Percentiles rank a stretch among this genome's conserved stretches.
Evolutionary conservation across 53 echinoderm and acorn worm genomes (phyloP).

Genomic region (Zoroaster sp.): DNA sequence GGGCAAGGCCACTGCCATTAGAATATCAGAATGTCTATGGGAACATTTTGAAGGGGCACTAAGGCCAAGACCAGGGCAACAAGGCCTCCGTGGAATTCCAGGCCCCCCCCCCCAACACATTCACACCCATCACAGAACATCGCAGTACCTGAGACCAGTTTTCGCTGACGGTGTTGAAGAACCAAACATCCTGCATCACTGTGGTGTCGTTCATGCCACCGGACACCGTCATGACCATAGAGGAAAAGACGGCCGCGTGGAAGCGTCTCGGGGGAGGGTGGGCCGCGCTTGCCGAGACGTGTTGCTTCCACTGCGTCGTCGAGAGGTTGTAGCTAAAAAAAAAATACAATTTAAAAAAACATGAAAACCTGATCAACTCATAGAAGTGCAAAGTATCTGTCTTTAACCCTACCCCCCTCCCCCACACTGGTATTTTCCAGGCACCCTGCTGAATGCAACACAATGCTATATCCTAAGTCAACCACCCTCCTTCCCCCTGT

Average conservation of each 20-base stretch:
- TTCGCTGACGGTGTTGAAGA: constrained; percentile 30
- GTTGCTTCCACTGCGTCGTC: constrained; percentile 58
- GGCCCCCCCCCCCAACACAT: no score
- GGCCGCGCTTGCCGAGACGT: constrained; percentile 10
- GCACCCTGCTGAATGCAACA: no score
- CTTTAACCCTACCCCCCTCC: not conserved
- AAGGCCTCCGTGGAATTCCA: no score
- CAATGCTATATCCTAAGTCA: no score
- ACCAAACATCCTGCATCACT: constrained; percentile 80
- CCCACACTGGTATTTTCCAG: no score
- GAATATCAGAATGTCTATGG: no score
- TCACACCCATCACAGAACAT: no score
- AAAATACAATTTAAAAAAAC: not conserved
- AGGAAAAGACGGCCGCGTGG: constrained; percentile 68
- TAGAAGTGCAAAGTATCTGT: not conserved
- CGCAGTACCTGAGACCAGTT: constrained; percentile 58
- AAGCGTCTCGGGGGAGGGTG: constrained; percentile 70
- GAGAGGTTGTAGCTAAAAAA: constrained; percentile 70
- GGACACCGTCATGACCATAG: constrained; percentile 54
- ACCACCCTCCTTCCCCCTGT: no score
- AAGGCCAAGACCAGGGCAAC: no score
- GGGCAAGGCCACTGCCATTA: no score
- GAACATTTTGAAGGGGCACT: no score
- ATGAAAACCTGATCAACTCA: not conserved
- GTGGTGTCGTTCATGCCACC: constrained; percentile 76